Percentiles rank a stretch among this genome's conserved stretches.
phyloP scores from a whole-genome alignment of 2,113 vertebrate genomes.

The Grantiella picta region DNA sequence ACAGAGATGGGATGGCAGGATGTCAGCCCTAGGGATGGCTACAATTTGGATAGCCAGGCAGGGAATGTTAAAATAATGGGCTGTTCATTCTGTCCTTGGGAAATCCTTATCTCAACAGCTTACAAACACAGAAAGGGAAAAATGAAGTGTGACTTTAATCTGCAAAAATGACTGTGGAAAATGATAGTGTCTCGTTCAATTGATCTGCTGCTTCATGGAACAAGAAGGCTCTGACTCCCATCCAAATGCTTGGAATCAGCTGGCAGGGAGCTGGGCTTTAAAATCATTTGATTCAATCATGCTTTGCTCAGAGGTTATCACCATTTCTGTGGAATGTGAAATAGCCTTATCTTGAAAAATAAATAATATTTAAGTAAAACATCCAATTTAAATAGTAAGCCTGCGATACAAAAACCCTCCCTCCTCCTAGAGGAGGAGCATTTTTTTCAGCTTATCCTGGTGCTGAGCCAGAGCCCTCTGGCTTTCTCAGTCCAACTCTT shows the following conservation, averaged over 20 bases:
- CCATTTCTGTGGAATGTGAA: conserved; percentile 10
- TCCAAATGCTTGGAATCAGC: not conserved
- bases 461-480: not conserved
- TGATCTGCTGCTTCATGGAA: not conserved
- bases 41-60: not conserved
- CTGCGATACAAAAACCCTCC: not conserved
- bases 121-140: not conserved
- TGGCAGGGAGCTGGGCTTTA: not conserved
- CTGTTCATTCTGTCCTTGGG: not conserved
- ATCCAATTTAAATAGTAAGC: not conserved
- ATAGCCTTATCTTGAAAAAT: not conserved
- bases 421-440: not conserved
- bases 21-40: not conserved
- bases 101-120: conserved; percentile 8
- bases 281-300: not conserved
- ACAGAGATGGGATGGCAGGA: not conserved
- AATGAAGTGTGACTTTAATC: not conserved
- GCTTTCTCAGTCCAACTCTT: not conserved
- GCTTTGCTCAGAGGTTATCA: not conserved
- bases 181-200: not conserved
- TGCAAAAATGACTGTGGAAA: not conserved
- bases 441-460: not conserved
- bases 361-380: not conserved
- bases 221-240: not conserved
- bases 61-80: not conserved